Base-by-base conservation (phyloP, 1,140 invertebrate genomes). In the Hestina assimilis region DNA sequence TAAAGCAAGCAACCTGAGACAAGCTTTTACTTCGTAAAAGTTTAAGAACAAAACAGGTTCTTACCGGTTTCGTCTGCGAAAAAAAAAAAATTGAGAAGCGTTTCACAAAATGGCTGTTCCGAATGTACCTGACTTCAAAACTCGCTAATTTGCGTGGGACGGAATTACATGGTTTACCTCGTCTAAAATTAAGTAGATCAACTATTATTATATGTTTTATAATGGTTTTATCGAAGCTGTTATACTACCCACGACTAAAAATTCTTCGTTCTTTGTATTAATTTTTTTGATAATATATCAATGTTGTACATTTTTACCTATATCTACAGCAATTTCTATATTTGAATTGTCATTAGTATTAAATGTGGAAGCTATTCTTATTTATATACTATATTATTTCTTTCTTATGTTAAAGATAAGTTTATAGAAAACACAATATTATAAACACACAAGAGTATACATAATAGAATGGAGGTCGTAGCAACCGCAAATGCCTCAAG, bases 41-140 rank as follows among this genome's bases (percentile, higher is more conserved):
- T 50, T 40, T 50, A 56, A 60, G 45, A 68, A 60, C 50, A 63
- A 60, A 68, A 68, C 65, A 58, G 65, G 65, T 68, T 55, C 55
- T 15, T 6, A n/a, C 26, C 24, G 14, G 48, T 57, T 45, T 53
- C 35, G 57, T 57, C 12, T 46, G 54, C 54, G 58, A 68, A 67
- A 68, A 66, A 66, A 47, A 46, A 67, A 68, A 66, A 66, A 47
- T 35, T 54, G 52, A 38, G 33, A 42, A 59, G 58, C 59, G 59
- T 46, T 58, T 31, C 23, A 52, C 56, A 61, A 63, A 66, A 66
- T 62, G 62, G 58, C 58, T 24, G 55, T 40, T 59, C 24, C 41
- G 56, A 59, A 58, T 63, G 47, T 48, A 55, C 31, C n/a, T 52
- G 28, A 38, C 29, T 61, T 61, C 54, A 42, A 41, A 53, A 55